Evolutionary conservation across 2,888 invertebrate genomes (phyloP), one percentile per base, ranked within the genome.

Genomic region (Drosophila yooni): DNA sequence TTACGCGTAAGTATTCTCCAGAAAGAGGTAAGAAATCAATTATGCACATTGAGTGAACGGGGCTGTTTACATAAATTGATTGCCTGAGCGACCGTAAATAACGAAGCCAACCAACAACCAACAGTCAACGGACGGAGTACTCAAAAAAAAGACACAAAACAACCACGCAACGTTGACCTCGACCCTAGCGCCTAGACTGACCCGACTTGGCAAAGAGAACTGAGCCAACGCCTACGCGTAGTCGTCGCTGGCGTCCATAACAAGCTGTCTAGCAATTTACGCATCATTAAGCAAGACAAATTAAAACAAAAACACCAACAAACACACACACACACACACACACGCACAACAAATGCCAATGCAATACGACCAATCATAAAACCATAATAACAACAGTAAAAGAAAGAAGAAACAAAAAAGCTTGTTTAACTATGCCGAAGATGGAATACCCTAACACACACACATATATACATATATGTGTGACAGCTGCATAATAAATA

Each of bases 11-110:
- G 76, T 73, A 64, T 69, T 34, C 58, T 11, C 61, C 11, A 48
- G 34, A 48, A 83, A 70, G 85, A 80, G 90, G 75, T 88, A 88
- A 87, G 78, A 82, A 86, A 89, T 89, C 90, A 88, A 86, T 86
- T 84, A 89, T 87, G 70, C 72, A 74, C 73, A 83, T 69, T 67
- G 62, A 33, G 27, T 43, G 50, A 74, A 61, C 43, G 51, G 38
- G 66, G 59, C 48, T 67, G 70, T 51, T 61, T 70, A 60, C 60
- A 75, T 58, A 61, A 74, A 74, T 68, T 67, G 56, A 74, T 63
- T 40, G 60, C 52, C 50, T 25, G 66, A 57, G 51, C 48, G 31
- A 5, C 13, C 56, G 27, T 51, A 51, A 40, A 61, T 27, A 63
- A 53, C 29, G 34, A 62, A 50, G 59, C 59, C 27, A 53, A 40